Conservation (phyloP, 2,113 vertebrate genomes). For the pig (Sus scrofa) region DNA sequence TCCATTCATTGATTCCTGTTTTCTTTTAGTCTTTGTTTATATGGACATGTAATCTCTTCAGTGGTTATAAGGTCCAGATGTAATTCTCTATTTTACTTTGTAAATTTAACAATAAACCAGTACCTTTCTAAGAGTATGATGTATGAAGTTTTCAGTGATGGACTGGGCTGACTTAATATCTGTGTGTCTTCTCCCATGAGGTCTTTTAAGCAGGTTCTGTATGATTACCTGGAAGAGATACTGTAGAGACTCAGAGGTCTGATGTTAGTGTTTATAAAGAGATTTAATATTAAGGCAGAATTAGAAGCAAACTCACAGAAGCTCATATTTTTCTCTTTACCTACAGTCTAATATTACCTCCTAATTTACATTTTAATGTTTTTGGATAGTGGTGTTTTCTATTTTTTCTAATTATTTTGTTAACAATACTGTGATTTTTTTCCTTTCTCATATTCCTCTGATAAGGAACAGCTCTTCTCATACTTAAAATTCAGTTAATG, state of each 20-base stretch:
- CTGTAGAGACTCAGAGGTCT: neutral
- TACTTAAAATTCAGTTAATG: neutral
- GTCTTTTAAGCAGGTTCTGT: neutral
- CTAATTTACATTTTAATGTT: neutral
- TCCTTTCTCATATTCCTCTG: neutral
- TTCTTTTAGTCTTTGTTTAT: neutral
- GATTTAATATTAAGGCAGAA: neutral
- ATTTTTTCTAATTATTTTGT: constrained; percentile 26
- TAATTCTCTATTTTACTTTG: neutral
- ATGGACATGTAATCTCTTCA: neutral
- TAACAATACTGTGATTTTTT: neutral
- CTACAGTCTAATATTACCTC: neutral
- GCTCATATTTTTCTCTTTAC: neutral
- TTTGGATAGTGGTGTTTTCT: neutral
- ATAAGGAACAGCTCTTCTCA: neutral
- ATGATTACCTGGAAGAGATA: neutral
- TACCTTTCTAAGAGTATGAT: neutral
- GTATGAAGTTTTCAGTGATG: neutral
- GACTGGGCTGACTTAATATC: neutral
- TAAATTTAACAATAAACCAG: neutral
- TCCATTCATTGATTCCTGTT: neutral
- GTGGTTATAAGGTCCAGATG: neutral
- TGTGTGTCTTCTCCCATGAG: neutral
- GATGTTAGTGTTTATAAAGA: neutral
- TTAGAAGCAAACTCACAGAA: constrained; percentile 22